Percentiles rank a stretch among this genome's conserved stretches.
Evolutionary conservation across 2,797 vertebrate species (phyloP).

Genomic region (Galagoides demidoff): DNA sequence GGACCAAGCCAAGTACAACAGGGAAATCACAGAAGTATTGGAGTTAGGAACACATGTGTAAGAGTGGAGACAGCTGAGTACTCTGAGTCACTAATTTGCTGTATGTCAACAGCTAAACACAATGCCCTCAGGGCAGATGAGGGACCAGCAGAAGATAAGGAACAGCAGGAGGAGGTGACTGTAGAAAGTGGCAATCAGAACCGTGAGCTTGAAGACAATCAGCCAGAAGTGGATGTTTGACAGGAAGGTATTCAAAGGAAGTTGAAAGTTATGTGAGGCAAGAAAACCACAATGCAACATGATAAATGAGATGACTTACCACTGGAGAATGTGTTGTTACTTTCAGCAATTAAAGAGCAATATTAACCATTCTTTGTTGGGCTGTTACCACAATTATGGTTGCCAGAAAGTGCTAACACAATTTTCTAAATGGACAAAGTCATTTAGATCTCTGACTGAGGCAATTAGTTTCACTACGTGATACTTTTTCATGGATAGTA

Average conservation of each 20-base stretch:
- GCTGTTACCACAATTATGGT: conserved; percentile 49
- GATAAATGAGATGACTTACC: conserved; percentile 89
- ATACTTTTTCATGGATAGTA: conserved; percentile 19
- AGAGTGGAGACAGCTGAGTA: conserved; percentile 49
- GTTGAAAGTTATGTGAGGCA: conserved; percentile 87
- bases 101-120: conserved; percentile 53
- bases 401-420: conserved; percentile 65
- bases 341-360: conserved; percentile 87
- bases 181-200: conserved; percentile 86
- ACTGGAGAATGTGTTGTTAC: conserved; percentile 88
- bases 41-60: conserved; percentile 5
- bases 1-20: conserved; percentile 82
- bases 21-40: conserved; percentile 79
- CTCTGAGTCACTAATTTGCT: conserved; percentile 25
- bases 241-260: conserved; percentile 83
- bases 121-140: conserved; percentile 45
- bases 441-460: conserved; percentile 71
- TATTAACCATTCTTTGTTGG: conserved; percentile 25
- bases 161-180: conserved; percentile 86
- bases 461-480: conserved; percentile 66
- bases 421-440: conserved; percentile 46
- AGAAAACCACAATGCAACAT: conserved; percentile 88
- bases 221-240: conserved; percentile 88
- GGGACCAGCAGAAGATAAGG: conserved; percentile 71
- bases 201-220: conserved; percentile 85